Evolutionary conservation across 2,113 vertebrate genomes (phyloP).

Genomic region (Mormyrus lacerda): DNA sequence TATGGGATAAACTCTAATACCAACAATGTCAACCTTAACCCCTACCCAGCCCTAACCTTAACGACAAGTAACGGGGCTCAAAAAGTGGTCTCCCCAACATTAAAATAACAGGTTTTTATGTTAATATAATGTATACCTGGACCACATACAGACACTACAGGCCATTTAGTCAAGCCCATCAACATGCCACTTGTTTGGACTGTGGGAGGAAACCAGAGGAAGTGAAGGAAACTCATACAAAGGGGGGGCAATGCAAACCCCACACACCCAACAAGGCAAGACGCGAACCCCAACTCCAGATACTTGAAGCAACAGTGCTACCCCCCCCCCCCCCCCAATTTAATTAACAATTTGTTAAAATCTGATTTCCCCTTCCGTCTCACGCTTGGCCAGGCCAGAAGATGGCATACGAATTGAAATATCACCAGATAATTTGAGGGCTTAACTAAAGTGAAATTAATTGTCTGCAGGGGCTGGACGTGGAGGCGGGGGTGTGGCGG

Average conservation of each 20-base stretch:
- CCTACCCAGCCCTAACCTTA: too few relatives aligned
- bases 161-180: background rate
- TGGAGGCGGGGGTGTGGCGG: background rate
- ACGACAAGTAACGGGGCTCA: too few relatives aligned
- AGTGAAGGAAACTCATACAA: background rate
- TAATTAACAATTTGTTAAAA: conserved; percentile 13
- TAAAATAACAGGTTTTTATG: too few relatives aligned
- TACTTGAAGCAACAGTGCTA: background rate
- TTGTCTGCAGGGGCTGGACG: background rate
- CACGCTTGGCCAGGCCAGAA: background rate
- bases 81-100: too few relatives aligned
- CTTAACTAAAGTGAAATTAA: conserved; percentile 15
- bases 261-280: background rate
- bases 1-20: too few relatives aligned
- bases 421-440: background rate
- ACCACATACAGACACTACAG: background rate
- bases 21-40: too few relatives aligned
- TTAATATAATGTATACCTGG: too few relatives aligned
- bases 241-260: background rate
- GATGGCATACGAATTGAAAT: conserved; percentile 2
- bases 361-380: background rate
- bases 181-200: background rate
- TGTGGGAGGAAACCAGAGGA: background rate
- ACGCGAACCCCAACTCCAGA: background rate
- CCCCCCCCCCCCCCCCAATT: background rate